A percentile compares a stretch with the other conserved stretches of the same genome.
Conservation (phyloP, 2,797 vertebrate genomes). For the Acrossocheilus wenchowensis region DNA sequence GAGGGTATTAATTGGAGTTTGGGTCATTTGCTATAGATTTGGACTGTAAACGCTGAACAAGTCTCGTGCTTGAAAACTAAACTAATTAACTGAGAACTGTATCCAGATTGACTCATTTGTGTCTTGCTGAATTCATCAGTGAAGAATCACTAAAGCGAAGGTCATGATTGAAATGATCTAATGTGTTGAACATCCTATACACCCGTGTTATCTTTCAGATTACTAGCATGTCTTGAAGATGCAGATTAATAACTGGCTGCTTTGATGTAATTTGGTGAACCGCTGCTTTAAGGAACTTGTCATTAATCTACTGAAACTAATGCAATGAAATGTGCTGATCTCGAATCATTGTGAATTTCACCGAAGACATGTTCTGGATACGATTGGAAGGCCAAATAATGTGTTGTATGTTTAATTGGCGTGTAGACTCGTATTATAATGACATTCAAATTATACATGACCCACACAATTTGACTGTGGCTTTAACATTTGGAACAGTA, state of each 20-base stretch:
- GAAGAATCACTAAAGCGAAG: slow-evolving; percentile 46
- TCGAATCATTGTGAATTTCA: slow-evolving; percentile 73
- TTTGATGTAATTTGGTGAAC: slow-evolving; percentile 26
- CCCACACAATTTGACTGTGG: too few relatives aligned
- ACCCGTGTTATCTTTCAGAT: too few relatives aligned
- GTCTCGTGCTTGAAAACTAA: slow-evolving; percentile 42
- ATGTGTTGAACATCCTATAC: not conserved
- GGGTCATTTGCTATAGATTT: slow-evolving; percentile 77
- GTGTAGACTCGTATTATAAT: too few relatives aligned
- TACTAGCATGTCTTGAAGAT: too few relatives aligned
- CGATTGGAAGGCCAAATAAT: slow-evolving; percentile 59
- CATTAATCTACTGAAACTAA: slow-evolving; percentile 47
- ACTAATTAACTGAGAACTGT: slow-evolving; percentile 70
- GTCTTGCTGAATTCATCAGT: not conserved
- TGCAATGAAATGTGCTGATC: slow-evolving; percentile 65
- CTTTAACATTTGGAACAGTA: too few relatives aligned
- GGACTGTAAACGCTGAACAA: slow-evolving; percentile 63
- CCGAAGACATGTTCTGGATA: slow-evolving; percentile 77
- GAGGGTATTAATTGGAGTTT: slow-evolving; percentile 71
- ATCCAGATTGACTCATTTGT: slow-evolving; percentile 66
- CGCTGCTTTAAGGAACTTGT: slow-evolving; percentile 39
- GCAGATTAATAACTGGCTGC: not conserved
- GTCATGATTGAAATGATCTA: slow-evolving; percentile 35
- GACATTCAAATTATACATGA: too few relatives aligned
- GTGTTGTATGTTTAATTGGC: too few relatives aligned